These are phyloP conservation scores for Dione vanillae DNA, from an alignment of 2,888 invertebrate species.

Conservation along the genomic window DNA sequence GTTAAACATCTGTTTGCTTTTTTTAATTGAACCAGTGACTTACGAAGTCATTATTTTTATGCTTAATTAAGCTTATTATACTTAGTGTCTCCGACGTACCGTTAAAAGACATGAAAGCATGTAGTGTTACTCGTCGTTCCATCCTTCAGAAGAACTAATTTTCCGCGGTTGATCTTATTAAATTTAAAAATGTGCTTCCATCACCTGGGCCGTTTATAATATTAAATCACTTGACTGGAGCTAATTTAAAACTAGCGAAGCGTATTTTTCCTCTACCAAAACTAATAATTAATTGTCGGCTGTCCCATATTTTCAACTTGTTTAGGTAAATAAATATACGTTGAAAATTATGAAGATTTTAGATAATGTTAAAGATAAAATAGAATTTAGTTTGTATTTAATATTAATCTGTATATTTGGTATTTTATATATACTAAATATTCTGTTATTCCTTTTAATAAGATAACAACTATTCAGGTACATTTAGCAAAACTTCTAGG, in stretches of 20 bases:
- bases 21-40: background rate
- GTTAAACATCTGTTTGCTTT: background rate
- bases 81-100: background rate
- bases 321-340: background rate
- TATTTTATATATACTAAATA: background rate
- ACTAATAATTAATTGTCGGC: background rate
- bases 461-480: background rate
- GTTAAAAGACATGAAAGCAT: background rate
- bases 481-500: background rate
- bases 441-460: background rate
- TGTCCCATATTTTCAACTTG: background rate
- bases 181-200: conserved; percentile 15
- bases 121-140: background rate
- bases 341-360: background rate
- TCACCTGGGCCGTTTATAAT: conserved; percentile 6
- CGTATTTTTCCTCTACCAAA: conserved; percentile 2
- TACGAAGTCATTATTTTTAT: background rate
- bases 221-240: conserved; percentile 8
- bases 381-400: background rate
- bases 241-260: conserved; percentile 7
- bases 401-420: background rate
- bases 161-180: conserved; percentile 2
- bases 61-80: background rate
- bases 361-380: background rate
- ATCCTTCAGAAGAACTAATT: background rate